Conservation (phyloP, 2,888 invertebrate species). For the Scotopteryx bipunctaria region DNA sequence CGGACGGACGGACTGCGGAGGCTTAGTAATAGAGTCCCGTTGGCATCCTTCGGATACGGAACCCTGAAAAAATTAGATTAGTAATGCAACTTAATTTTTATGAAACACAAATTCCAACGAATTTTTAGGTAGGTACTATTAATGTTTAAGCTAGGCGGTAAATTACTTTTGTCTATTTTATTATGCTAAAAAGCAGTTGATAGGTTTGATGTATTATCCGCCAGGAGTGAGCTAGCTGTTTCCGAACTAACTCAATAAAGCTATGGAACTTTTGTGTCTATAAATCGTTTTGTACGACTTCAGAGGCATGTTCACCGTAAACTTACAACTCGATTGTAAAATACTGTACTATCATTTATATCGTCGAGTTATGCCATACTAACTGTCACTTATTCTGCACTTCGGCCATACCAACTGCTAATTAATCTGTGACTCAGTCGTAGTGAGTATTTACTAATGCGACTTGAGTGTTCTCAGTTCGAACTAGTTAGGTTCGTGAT, state of each 20-base stretch:
- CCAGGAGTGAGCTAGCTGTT: slow-evolving; percentile 26
- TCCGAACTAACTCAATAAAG: slow-evolving; percentile 30
- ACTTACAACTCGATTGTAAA: slow-evolving; percentile 64
- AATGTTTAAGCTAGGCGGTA: no score
- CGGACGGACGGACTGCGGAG: no score
- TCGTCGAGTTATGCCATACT: not conserved
- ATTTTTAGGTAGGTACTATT: no score
- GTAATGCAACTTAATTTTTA: no score
- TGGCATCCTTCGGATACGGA: no score
- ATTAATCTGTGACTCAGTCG: not conserved
- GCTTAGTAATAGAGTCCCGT: no score
- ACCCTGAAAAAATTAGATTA: no score
- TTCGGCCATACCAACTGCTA: not conserved
- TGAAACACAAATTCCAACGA: no score
- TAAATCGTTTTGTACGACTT: slow-evolving; percentile 58
- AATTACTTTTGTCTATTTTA: no score
- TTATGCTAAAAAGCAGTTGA: no score
- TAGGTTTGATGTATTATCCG: no score
- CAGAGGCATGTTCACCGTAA: slow-evolving; percentile 58
- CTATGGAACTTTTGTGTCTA: slow-evolving; percentile 65
- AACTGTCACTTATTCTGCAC: not conserved
- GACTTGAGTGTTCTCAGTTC: not conserved
- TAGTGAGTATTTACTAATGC: not conserved
- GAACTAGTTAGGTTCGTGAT: not conserved
- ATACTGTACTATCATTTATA: slow-evolving; percentile 30